Evolutionary conservation across 2,888 invertebrate genomes (phyloP).

Genomic region (Ochlodes sylvanus): DNA sequence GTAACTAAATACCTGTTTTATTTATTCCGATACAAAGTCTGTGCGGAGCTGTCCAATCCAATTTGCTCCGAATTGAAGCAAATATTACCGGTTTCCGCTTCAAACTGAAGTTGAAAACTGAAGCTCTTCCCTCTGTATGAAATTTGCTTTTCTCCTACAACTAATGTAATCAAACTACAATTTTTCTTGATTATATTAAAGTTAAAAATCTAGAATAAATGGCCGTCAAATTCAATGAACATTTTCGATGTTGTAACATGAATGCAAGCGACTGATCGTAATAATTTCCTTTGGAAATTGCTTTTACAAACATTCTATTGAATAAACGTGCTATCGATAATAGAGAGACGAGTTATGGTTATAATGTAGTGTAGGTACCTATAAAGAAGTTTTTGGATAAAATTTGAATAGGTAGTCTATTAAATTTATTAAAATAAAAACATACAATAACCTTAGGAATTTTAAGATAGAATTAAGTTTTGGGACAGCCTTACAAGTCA

Average conservation of each 20-base stretch:
- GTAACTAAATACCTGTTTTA: conserved; percentile 35
- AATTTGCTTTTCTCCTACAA: conserved; percentile 25
- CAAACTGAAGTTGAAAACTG: conserved; percentile 35
- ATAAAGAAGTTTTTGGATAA: too few relatives aligned
- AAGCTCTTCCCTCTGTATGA: conserved; percentile 37
- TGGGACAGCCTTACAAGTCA: too few relatives aligned
- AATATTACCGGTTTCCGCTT: conserved; percentile 59
- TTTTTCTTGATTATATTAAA: conserved; percentile 1
- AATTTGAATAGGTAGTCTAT: too few relatives aligned
- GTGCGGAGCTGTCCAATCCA: conserved; percentile 63
- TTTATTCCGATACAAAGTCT: conserved; percentile 52
- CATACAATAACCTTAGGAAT: too few relatives aligned
- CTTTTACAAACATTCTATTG: neutral
- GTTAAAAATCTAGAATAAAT: neutral
- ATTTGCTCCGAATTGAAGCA: conserved; percentile 66
- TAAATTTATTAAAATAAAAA: too few relatives aligned
- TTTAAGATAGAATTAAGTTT: too few relatives aligned
- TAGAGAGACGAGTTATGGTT: neutral
- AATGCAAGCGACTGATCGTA: neutral
- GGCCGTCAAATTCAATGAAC: neutral
- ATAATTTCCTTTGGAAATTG: neutral
- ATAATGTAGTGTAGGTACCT: too few relatives aligned
- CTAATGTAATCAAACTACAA: conserved; percentile 13
- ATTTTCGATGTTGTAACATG: neutral
- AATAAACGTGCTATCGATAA: neutral